Evolutionary conservation across 92 coral and sea anemone genomes (phyloP).

Genomic region (Isaurus tuberculatus): DNA sequence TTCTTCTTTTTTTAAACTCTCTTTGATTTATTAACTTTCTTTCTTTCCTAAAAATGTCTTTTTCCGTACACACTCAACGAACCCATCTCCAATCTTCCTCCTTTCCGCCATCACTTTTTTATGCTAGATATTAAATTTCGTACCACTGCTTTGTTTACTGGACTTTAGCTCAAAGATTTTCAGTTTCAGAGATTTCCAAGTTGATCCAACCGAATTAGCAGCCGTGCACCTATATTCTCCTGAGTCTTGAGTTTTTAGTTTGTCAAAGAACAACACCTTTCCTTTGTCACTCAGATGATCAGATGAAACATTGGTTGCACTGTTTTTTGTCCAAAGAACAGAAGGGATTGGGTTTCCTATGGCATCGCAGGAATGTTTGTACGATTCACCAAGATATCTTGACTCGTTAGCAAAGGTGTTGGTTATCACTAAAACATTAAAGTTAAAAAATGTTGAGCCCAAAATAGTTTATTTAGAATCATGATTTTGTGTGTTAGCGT

Average conservation of each 20-base stretch:
- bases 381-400: background rate
- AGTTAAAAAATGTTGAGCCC: too few relatives aligned
- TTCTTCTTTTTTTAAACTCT: too few relatives aligned
- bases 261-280: background rate
- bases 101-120: too few relatives aligned
- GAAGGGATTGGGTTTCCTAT: background rate
- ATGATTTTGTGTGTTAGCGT: too few relatives aligned
- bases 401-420: background rate
- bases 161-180: background rate
- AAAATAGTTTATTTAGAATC: too few relatives aligned
- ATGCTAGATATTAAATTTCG: too few relatives aligned
- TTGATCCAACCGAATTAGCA: background rate
- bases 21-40: too few relatives aligned
- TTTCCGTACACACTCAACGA: too few relatives aligned
- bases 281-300: background rate
- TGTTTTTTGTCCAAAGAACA: background rate
- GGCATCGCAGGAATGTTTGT: background rate
- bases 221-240: conserved; percentile 5
- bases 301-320: background rate
- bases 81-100: too few relatives aligned
- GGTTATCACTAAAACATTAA: background rate
- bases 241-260: background rate
- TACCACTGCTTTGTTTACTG: too few relatives aligned
- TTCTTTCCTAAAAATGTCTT: too few relatives aligned
- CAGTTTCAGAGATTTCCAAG: background rate